phyloP scores from a whole-genome alignment of 2,797 vertebrate genomes.

The Micrastur ruficollis region DNA sequence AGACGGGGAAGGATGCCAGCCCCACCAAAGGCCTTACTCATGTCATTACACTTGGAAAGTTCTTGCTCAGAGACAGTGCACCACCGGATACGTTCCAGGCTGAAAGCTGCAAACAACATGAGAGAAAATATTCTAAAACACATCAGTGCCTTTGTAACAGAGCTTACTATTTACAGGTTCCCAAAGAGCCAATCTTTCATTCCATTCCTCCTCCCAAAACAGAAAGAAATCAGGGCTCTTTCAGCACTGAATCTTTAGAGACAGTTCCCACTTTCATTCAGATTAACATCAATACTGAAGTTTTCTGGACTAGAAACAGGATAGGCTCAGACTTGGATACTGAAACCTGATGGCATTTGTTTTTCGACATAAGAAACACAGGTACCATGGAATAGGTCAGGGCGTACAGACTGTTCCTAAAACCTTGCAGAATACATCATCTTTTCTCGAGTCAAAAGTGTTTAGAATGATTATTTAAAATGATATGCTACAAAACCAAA shows the following conservation, averaged over 20 bases:
- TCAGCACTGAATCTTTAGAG: neutral
- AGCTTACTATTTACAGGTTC: neutral
- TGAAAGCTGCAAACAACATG: slow-evolving; percentile 63
- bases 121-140: neutral
- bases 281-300: neutral
- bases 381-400: neutral
- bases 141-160: neutral
- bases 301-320: neutral
- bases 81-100: slow-evolving; percentile 81
- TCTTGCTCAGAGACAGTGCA: slow-evolving; percentile 85
- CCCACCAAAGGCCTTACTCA: slow-evolving; percentile 80
- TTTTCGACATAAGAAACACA: neutral
- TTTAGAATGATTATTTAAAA: neutral
- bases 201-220: neutral
- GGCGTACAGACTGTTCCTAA: neutral
- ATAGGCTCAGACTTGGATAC: neutral
- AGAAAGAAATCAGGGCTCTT: neutral
- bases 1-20: slow-evolving; percentile 80
- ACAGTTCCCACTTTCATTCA: neutral
- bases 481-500: neutral
- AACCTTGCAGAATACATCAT: neutral
- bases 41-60: slow-evolving; percentile 82
- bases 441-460: neutral
- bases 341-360: neutral
- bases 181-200: neutral